phyloP scores from a whole-genome alignment of 2,888 invertebrate genomes.

The Blera fallax region DNA sequence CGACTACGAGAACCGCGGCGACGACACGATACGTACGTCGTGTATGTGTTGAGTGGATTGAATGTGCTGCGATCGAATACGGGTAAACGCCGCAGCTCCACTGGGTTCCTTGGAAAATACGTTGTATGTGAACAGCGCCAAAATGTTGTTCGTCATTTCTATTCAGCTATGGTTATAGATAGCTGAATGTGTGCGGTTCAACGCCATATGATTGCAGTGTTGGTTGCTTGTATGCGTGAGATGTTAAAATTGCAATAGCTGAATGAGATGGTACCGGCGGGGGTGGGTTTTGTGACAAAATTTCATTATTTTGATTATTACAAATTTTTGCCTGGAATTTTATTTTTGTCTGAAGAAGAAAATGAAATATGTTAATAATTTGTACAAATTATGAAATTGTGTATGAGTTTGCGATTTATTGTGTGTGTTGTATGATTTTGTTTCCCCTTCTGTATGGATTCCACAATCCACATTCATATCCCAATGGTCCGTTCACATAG shows the following conservation, averaged over 20 bases:
- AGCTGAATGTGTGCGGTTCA: conserved; percentile 69
- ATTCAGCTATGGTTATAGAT: conserved; percentile 57
- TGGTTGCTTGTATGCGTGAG: conserved; percentile 38
- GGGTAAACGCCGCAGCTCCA: conserved; percentile 75
- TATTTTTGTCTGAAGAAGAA: neutral
- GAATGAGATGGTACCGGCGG: conserved; percentile 22
- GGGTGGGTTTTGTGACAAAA: conserved; percentile 9
- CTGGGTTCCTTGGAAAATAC: conserved; percentile 74
- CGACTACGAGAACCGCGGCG: conserved; percentile 61
- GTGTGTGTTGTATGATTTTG: neutral
- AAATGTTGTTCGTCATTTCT: conserved; percentile 71
- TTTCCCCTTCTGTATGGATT: neutral
- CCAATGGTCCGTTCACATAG: neutral
- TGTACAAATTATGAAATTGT: neutral
- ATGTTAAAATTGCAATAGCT: conserved; percentile 14
- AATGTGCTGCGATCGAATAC: conserved; percentile 75
- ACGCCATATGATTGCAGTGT: conserved; percentile 63
- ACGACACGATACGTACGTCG: conserved; percentile 68
- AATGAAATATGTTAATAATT: neutral
- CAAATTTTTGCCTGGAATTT: neutral
- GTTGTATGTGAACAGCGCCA: conserved; percentile 72
- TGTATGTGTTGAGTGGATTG: conserved; percentile 74
- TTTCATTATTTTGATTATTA: neutral
- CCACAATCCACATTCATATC: neutral
- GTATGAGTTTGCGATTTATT: neutral